Evolutionary conservation across 2,797 vertebrate genomes (phyloP).

Genomic region (Babyrousa celebensis): DNA sequence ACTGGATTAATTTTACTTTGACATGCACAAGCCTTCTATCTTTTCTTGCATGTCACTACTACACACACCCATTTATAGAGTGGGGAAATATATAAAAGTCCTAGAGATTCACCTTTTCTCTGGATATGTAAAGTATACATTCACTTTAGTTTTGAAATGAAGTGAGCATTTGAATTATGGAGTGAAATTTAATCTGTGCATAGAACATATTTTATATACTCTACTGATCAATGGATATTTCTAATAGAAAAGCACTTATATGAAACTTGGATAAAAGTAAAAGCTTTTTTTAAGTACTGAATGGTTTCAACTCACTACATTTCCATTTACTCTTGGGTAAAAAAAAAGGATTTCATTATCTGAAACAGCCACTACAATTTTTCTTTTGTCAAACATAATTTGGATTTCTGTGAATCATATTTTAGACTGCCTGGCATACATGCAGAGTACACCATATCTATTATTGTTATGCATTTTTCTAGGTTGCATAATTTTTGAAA

Average conservation of each 20-base stretch:
- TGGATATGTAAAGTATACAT: neutral
- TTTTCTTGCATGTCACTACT: neutral
- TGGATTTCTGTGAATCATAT: conserved; percentile 57
- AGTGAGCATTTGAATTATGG: neutral
- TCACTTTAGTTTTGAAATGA: conserved; percentile 42
- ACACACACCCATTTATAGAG: neutral
- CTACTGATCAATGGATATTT: conserved; percentile 7
- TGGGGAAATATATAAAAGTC: neutral
- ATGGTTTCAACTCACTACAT: conserved; percentile 21
- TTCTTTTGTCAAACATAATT: conserved; percentile 65
- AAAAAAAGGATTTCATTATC: conserved; percentile 31
- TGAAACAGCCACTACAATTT: neutral
- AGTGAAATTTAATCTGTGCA: neutral
- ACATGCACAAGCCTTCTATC: neutral
- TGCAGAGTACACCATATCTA: neutral
- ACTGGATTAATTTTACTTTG: neutral
- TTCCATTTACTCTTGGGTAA: neutral
- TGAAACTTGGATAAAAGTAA: conserved; percentile 40
- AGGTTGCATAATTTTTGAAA: neutral
- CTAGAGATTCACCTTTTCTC: neutral
- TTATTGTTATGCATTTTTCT: conserved; percentile 19
- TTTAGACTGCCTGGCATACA: neutral
- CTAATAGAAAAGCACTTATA: conserved; percentile 43
- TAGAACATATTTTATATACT: neutral
- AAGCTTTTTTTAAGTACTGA: conserved; percentile 39